Base-by-base conservation (phyloP, 2,113 vertebrate species). In the Spilogale gracilis region DNA sequence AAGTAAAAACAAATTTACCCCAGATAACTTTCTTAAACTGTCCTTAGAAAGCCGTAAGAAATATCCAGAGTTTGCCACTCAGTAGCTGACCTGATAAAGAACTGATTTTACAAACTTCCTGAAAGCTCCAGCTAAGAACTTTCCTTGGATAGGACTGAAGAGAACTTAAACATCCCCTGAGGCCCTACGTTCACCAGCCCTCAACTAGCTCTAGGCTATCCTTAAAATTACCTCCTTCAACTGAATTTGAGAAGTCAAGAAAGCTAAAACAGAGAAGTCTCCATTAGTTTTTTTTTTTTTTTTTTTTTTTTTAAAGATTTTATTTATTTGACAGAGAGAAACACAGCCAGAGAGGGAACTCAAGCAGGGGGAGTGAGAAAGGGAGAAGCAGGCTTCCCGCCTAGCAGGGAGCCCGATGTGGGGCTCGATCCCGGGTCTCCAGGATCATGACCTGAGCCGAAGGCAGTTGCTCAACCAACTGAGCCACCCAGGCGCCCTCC, bases 141-240 rank as follows among this genome's bases (percentile, higher is more conserved):
- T 89, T 71, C n/a, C 71, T 93, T 83, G 32, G 56, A 50, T 48
- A 63, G 50, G 27, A 73, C 1, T 80, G 13, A 27, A 8, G 16
- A 96, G 43, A 78, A 60, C 32, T 54, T 82, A 71, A 80, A 97
- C 16, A 85, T 32, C 45, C 32, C 45, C 61, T 38, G 1, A 81
- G 48, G 38, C 52, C 30, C 45, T 87, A 45, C 60, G 58, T 97
- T 95, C n/a, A 93, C 48, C 16, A 88, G 13, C 89, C 93, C 30
- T 91, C 48, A 89, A 76, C 32, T n/a, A 71, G 38, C 23, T 94
- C 27, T 27, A 43, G 5, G 2, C 10, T 86, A 3, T 82, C 50
- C 54, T 80, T 95, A 71, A 89, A 96, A 91, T 73, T 61, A 96
- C 67, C 73, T 61, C 27, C 20, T 79, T 85, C n/a, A 89, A 93